Evolutionary conservation across 2,113 vertebrate species (phyloP).

Genomic region (Ageneiosus marmoratus): DNA sequence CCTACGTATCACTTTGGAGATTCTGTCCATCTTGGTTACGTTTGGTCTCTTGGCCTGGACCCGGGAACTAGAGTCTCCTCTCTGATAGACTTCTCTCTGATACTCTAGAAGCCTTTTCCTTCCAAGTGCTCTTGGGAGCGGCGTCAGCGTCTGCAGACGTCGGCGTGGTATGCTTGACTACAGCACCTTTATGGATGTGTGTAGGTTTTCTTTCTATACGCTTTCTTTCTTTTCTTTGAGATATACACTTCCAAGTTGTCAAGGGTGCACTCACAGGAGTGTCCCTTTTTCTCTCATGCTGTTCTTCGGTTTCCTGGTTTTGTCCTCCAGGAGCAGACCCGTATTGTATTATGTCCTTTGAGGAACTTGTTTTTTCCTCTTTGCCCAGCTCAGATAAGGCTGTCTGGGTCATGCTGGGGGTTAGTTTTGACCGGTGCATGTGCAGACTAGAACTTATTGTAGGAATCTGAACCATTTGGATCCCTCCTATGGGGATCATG

Average conservation of each 20-base stretch:
- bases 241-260: constrained; percentile 50
- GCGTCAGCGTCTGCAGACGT: not conserved
- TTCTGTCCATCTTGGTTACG: not conserved
- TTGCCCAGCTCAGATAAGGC: constrained; percentile 48
- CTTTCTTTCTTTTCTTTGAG: constrained; percentile 45
- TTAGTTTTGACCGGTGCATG: constrained; percentile 62
- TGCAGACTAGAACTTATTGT: constrained; percentile 71
- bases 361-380: constrained; percentile 5
- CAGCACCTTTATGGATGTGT: constrained; percentile 2
- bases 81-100: constrained; percentile 14
- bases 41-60: not conserved
- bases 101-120: constrained; percentile 20
- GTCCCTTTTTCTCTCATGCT: not conserved
- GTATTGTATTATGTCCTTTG: not conserved
- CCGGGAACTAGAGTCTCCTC: not conserved
- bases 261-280: constrained; percentile 6
- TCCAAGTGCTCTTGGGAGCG: constrained; percentile 36
- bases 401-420: constrained; percentile 60
- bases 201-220: constrained; percentile 12
- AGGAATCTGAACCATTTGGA: constrained; percentile 88
- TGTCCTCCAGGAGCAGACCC: not conserved
- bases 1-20: not conserved
- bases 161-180: not conserved
- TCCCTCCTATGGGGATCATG: constrained; percentile 91
- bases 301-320: constrained; percentile 7